Evolutionary conservation across 2,797 vertebrate species (phyloP).

Genomic region (Podarcis lilfordi): DNA sequence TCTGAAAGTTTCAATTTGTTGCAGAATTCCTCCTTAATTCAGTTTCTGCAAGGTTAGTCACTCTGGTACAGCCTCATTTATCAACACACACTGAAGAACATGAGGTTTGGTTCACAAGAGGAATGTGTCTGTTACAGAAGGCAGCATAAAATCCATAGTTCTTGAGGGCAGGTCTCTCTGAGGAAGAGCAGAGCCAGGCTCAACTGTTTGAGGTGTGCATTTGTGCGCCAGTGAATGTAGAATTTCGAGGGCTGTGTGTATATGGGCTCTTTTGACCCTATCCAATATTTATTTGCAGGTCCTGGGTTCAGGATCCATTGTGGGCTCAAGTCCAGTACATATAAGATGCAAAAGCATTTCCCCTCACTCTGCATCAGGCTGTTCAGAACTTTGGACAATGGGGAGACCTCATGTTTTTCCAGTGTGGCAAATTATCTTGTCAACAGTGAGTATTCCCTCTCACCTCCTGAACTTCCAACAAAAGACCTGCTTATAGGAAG

Average conservation of each 20-base stretch:
- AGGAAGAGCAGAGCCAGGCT: not conserved
- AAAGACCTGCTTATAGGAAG: too few relatives aligned
- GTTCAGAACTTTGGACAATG: too few relatives aligned
- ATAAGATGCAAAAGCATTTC: too few relatives aligned
- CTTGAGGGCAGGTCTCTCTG: not conserved
- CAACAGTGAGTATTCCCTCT: not conserved
- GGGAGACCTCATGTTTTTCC: too few relatives aligned
- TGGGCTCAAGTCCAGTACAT: too few relatives aligned
- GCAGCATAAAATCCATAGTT: not conserved
- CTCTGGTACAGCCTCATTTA: not conserved
- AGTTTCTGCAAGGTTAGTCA: constrained; percentile 38
- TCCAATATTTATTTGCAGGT: too few relatives aligned
- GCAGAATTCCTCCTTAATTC: constrained; percentile 38
- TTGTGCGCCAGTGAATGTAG: not conserved
- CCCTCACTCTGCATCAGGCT: too few relatives aligned
- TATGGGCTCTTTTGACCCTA: too few relatives aligned
- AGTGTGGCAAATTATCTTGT: not conserved
- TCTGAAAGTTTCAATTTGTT: not conserved
- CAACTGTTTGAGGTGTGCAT: not conserved
- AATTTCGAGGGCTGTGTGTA: not conserved
- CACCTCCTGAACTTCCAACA: not conserved
- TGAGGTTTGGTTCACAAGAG: not conserved
- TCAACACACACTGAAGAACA: not conserved
- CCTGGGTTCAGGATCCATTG: too few relatives aligned
- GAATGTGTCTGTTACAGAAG: not conserved